Evolutionary conservation across 2,888 invertebrate species (phyloP), one percentile per base, ranked within the genome.

Genomic region (Noctua janthina): DNA sequence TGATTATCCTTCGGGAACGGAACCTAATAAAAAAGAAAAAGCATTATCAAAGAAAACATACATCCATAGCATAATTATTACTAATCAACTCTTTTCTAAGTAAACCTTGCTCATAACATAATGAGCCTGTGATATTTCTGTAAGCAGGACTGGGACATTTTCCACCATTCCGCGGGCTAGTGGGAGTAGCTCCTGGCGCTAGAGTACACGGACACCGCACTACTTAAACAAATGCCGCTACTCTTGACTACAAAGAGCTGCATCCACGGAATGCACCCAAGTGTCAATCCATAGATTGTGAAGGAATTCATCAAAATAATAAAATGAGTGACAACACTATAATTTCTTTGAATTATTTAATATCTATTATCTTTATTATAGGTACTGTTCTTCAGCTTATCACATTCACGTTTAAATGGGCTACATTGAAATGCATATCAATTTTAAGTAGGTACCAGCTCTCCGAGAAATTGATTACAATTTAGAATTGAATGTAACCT

Each of bases 301-400:
- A 35, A 29, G 13, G 20, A 56, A 80, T 83, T 43, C 29, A 43
- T 39, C 39, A 13, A 59, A 79, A 66, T 74, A 35, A 69, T 71
- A 73, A 15, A 17, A 59, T 17, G 39, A 20, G 15, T 87, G 74
- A 87, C 87, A 66, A 74, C 54, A 69, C 74, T 54, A 74, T 76
- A 23, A 87, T 77, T 85, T 85, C 87, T 74, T 73, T 56, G 77
- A 85, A 87, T 84, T 72, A 84, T 74, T 75, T 69, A 80, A 84
- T 73, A 76, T 59, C 39, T 75, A 35, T 83, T 84, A 85, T 85
- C 84, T 87, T 83, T 83, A 83, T 70, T 74, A 69, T 73, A 46
- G 46, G 46, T 29, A 1, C 56, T 69, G 54, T 62, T 77, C 49
- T 29, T 83, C 29, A 64, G 56, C 66, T 87, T 85, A 76, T 85